Evolutionary conservation across 2,113 vertebrate genomes (phyloP), one percentile per base, ranked within the genome.

Genomic region (Apus apus): DNA sequence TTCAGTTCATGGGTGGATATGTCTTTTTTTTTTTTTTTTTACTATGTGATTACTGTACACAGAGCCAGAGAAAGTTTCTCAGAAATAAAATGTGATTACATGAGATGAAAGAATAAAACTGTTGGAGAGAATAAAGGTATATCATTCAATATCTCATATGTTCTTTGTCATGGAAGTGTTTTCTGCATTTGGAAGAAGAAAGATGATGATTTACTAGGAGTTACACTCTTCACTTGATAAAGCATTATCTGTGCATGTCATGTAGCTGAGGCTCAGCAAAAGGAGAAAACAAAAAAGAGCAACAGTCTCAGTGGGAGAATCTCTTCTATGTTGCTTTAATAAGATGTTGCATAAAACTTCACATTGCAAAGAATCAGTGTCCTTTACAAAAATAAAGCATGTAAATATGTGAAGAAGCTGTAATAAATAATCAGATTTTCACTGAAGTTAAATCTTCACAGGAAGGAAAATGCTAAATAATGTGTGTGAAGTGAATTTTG

Each of bases 81-180:
- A 18, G 27, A 80, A 96, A 92, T 65, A 60, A 89, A 78, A 87
- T 13, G 38, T 38, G 90, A 93, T 75, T 77, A 58, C 53, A 32
- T 36, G 57, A 83, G n/a, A 57, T 77, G 60, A 90, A 96, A 83
- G 70, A 90, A 89, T 54, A 83, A 87, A 78, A 50, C 29, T 82
- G 22, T 66, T 67, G 43, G 29, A 81, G 30, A 70, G 43, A 95
- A 82, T 75, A 72, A 93, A 90, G 16, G 11, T 32, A 2, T 45
- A 36, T 83, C 36, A 71, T 89, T 96, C 74, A 83, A n/a, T 67
- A 89, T n/a, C 56, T 50, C 27, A 32, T 75, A 46, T 25, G 23
- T 67, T 90, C 66, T 88, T 46, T 93, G 57, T 60, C 60, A 66
- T 26, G 56, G 68, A 96, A 95, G 19, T 40, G 27, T 56, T 76